These are phyloP conservation scores for Tridacna gigas DNA, from an alignment of 2,888 invertebrate genomes.

Conservation along the genomic window DNA sequence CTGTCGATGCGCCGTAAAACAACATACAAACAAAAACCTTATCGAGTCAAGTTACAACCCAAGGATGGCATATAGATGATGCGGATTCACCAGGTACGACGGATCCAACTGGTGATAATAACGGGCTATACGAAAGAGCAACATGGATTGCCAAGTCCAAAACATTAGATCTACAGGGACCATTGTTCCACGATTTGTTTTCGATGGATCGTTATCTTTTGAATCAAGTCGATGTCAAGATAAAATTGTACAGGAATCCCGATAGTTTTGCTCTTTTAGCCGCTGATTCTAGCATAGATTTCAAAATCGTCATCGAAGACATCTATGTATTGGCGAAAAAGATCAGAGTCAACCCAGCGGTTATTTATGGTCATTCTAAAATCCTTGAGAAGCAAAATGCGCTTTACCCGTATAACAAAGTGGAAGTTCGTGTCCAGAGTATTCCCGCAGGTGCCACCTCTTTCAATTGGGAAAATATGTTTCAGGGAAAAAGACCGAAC, in stretches of 20 bases:
- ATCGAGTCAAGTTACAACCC: not conserved
- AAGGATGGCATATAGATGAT: constrained; percentile 5
- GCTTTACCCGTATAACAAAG: constrained; percentile 33
- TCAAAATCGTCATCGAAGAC: constrained; percentile 24
- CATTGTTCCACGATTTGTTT: constrained; percentile 54
- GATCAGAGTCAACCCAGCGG: constrained; percentile 34
- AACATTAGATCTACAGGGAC: constrained; percentile 52
- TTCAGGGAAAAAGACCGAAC: constrained; percentile 36
- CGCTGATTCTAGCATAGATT: constrained; percentile 9
- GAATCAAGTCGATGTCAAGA: constrained; percentile 47
- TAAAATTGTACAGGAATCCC: constrained; percentile 44
- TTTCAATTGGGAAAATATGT: constrained; percentile 49
- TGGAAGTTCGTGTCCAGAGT: constrained; percentile 25
- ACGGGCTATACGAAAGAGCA: constrained; percentile 36
- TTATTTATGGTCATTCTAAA: constrained; percentile 24
- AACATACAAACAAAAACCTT: too few species aligned
- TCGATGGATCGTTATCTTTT: constrained; percentile 48
- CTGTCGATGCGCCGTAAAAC: too few species aligned
- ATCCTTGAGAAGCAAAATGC: constrained; percentile 36
- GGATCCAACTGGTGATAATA: constrained; percentile 46
- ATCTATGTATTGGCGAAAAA: constrained; percentile 21
- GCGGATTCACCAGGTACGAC: constrained; percentile 34
- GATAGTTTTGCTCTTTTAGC: constrained; percentile 49
- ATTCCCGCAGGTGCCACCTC: constrained; percentile 32
- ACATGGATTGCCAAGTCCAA: constrained; percentile 28